phyloP scores from a whole-genome alignment of 2,888 invertebrate species.

The Calliopum simillimum region DNA sequence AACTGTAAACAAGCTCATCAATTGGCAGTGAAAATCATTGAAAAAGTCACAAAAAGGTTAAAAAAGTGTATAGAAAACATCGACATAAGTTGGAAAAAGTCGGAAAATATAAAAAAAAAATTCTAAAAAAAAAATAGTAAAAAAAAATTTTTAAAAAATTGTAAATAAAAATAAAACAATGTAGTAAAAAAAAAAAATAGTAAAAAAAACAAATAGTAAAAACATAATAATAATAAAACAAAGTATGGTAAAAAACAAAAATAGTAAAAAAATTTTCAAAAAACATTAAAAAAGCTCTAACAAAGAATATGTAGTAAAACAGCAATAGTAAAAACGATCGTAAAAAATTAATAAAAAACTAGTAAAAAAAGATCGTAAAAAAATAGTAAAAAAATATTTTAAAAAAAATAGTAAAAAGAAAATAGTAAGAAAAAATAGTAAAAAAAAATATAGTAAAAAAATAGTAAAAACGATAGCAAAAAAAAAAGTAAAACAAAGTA shows the following conservation, averaged over 20 bases:
- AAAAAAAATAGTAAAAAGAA: background rate
- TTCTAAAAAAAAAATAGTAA: background rate
- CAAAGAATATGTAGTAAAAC: background rate
- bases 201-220: background rate
- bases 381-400: background rate
- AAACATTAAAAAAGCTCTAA: too few species aligned
- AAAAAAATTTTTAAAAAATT: background rate
- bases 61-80: background rate
- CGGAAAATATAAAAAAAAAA: too few species aligned
- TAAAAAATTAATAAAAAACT: background rate
- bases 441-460: conserved; percentile 1
- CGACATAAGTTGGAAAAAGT: too few species aligned
- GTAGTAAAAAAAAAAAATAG: too few species aligned
- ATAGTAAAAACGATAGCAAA: background rate
- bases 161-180: too few species aligned
- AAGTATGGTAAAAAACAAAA: background rate
- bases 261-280: too few species aligned
- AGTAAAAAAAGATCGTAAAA: background rate
- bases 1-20: background rate
- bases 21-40: background rate
- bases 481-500: background rate
- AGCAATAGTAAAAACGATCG: background rate
- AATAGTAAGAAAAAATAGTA: background rate
- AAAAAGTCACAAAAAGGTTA: background rate
- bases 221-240: background rate